Percentiles rank a stretch among this genome's conserved stretches.
Evolutionary conservation across 2,113 vertebrate genomes (phyloP).

Genomic region (Thunnus maccoyii): DNA sequence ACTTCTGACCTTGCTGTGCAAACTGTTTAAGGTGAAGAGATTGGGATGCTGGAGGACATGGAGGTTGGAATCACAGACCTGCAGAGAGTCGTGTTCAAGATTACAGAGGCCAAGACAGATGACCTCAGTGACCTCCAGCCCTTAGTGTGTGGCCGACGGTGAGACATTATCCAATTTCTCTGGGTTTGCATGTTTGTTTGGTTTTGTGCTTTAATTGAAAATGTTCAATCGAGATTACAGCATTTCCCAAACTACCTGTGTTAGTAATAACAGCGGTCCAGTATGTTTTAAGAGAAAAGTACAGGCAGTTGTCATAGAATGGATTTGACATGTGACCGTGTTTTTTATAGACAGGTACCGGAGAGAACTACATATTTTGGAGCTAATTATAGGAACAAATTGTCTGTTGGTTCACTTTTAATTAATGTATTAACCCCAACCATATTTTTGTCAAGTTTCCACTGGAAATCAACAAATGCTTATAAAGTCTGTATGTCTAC

Average conservation of each 20-base stretch:
- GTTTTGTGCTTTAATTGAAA: background rate
- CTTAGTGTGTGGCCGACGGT: constrained; percentile 93
- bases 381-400: too few relatives aligned
- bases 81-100: constrained; percentile 93
- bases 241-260: background rate
- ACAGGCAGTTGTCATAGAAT: background rate
- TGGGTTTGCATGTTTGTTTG: background rate
- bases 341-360: too few relatives aligned
- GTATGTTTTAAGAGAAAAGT: background rate
- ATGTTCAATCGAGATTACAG: background rate
- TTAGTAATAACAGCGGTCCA: background rate
- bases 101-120: constrained; percentile 92
- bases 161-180: constrained; percentile 64
- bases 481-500: too few relatives aligned
- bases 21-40: constrained; percentile 91
- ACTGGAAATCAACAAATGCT: too few relatives aligned
- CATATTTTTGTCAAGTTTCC: too few relatives aligned
- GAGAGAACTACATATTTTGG: too few relatives aligned
- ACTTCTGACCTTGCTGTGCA: background rate
- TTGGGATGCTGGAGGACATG: constrained; percentile 99
- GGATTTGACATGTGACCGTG: too few relatives aligned
- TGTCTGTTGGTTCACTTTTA: too few relatives aligned
- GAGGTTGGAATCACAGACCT: constrained; percentile 95
- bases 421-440: too few relatives aligned
- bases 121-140: constrained; percentile 89